phyloP scores from a whole-genome alignment of 2,797 vertebrate genomes.

The Anisognathus igniventris region DNA sequence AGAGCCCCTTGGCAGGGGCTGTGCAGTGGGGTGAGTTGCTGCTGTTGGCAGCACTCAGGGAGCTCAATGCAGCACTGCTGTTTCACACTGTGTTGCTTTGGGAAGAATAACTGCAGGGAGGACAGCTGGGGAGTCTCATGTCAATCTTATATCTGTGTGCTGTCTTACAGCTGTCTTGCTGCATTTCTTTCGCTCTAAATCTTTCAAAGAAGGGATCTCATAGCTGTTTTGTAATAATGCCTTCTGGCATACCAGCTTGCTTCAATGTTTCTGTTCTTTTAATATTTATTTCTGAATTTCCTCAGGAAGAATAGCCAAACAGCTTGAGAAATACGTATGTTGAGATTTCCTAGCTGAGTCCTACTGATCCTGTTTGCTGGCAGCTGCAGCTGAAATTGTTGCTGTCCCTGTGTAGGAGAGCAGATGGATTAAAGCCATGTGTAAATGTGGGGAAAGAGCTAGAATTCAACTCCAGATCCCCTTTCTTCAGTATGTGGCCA shows the following conservation, averaged over 20 bases:
- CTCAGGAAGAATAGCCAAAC: not conserved
- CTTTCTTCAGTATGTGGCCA: not conserved
- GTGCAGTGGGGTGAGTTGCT: not conserved
- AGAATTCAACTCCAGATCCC: slow-evolving; percentile 7
- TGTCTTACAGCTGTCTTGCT: not conserved
- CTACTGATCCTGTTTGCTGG: slow-evolving; percentile 45
- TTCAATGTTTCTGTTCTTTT: not conserved
- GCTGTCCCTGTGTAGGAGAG: slow-evolving; percentile 25
- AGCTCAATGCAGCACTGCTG: not conserved
- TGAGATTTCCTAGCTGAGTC: slow-evolving; percentile 38
- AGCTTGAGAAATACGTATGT: slow-evolving; percentile 39
- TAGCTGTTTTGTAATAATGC: slow-evolving; percentile 26
- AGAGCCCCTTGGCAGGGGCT: not conserved
- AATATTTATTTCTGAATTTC: slow-evolving; percentile 33
- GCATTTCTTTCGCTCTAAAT: not conserved
- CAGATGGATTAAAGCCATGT: slow-evolving; percentile 2
- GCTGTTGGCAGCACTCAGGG: not conserved
- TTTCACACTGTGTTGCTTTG: not conserved
- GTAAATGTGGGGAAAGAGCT: not conserved
- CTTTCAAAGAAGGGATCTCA: not conserved
- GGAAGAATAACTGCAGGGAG: not conserved
- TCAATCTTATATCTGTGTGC: not conserved
- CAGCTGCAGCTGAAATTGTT: slow-evolving; percentile 37
- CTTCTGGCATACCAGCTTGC: slow-evolving; percentile 19
- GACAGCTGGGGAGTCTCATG: not conserved